These are phyloP conservation scores for Malaclemys terrapin DNA, from an alignment of 2,113 vertebrate species.

Conservation along the genomic window DNA sequence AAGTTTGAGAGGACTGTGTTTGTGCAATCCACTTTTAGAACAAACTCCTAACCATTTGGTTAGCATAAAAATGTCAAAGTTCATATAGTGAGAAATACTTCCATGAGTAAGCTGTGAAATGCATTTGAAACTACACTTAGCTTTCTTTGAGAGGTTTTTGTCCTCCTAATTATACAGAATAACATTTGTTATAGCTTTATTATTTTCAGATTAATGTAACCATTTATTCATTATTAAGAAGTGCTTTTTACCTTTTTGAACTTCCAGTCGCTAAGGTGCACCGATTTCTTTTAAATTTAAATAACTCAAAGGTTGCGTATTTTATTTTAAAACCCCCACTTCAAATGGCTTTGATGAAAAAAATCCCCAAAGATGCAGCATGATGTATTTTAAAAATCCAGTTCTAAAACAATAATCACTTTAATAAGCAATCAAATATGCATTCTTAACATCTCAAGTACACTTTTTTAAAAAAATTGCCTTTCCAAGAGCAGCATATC, in stretches of 20 bases:
- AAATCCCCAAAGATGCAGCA: background rate
- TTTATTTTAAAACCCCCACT: background rate
- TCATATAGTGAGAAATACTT: background rate
- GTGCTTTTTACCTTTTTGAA: background rate
- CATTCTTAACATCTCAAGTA: constrained; percentile 44
- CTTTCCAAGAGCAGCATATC: constrained; percentile 3
- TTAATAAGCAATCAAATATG: constrained; percentile 64
- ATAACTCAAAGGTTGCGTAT: background rate
- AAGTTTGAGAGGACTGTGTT: background rate
- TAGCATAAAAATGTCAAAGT: background rate
- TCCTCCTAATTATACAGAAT: background rate
- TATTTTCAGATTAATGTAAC: constrained; percentile 10
- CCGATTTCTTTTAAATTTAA: background rate
- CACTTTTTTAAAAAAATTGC: background rate
- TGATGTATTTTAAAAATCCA: constrained; percentile 21
- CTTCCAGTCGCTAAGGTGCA: background rate
- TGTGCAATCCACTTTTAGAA: background rate
- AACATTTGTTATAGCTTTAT: background rate
- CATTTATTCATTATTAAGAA: constrained; percentile 37
- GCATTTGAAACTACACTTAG: constrained; percentile 33
- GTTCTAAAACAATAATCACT: constrained; percentile 9
- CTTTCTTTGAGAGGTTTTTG: background rate
- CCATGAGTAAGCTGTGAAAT: background rate
- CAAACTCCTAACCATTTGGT: constrained; percentile 3
- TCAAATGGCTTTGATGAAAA: background rate